A percentile compares a stretch with the other conserved stretches of the same genome.
Evolutionary conservation across 2,888 invertebrate genomes (phyloP).

Genomic region (Strigamia transsilvanica): DNA sequence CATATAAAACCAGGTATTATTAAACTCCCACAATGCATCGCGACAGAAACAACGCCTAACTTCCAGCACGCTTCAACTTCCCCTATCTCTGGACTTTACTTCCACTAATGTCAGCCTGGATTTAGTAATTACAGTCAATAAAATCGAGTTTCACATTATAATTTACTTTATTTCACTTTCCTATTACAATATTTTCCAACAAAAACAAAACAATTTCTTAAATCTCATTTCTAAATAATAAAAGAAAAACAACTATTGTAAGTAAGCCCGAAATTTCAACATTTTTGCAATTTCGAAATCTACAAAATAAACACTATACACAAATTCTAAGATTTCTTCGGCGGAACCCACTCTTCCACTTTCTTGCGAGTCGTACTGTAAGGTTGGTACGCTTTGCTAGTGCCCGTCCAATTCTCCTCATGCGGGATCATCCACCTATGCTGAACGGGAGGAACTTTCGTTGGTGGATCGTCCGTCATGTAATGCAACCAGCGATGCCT

Average conservation of each 20-base stretch:
- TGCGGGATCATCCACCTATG: conserved; percentile 88
- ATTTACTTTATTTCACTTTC: background rate
- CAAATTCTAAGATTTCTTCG: conserved; percentile 58
- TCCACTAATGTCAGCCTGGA: background rate
- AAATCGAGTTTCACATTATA: background rate
- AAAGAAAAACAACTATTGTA: background rate
- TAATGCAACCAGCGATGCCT: conserved; percentile 93
- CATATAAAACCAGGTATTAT: background rate
- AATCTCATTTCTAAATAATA: background rate
- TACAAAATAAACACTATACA: background rate
- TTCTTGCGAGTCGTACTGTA: conserved; percentile 89
- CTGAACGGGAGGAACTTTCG: conserved; percentile 75
- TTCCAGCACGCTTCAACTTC: background rate
- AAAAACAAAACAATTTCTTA: background rate
- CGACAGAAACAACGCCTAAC: conserved; percentile 1
- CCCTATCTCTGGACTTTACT: background rate
- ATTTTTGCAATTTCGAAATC: background rate
- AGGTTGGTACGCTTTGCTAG: conserved; percentile 81
- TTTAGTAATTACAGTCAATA: background rate
- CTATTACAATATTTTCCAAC: background rate
- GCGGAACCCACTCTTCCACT: conserved; percentile 83
- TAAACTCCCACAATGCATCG: background rate
- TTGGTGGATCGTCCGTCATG: conserved; percentile 79
- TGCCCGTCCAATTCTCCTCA: conserved; percentile 85
- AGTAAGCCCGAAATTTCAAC: background rate